Base-by-base conservation (phyloP, 1,140 invertebrate genomes). In the Drosophila orena region DNA sequence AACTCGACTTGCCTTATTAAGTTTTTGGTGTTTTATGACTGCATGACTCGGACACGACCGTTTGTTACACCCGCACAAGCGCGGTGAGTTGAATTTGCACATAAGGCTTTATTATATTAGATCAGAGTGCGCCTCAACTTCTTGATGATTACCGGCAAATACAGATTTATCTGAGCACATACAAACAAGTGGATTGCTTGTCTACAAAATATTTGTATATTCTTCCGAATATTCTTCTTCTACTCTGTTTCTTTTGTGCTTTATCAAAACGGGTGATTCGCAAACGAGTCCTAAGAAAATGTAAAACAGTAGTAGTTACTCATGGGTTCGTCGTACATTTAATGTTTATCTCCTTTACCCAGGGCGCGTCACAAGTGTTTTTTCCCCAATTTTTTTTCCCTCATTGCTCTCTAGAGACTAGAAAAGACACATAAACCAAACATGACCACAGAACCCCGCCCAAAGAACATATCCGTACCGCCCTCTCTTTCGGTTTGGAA, bases 1-100 rank as follows among this genome's bases (percentile, higher is more conserved):
- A 86, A 86, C 70, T 68, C 81, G 75, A 62, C 79, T 88, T 88
- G 66, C 83, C 83, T 69, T 88, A 83, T 86, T 88, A 72, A 86
- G 81, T 81, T 69, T 44, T 60, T 70, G 42, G 61, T 71, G 61
- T 78, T 83, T 78, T 83, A 83, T 81, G 80, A 60, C 69, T 54
- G 60, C 60, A 85, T 85, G 81, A 85, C 81, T 85, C 78, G 64
- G 66, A 70, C 50, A 20, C 50, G 64, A 70, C 56, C 72, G 60
- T 70, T 75, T 56, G 11, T 73, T 71, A 85, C 81, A 88, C 81
- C 83, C 81, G 74, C 81, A 85, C 81, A 53, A 37, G 15, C 12
- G 37, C 14, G 12, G 60, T 55, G 56, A 62, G 50, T 46, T 70
- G 54, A 22, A 30, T 44, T 37, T 56, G 58, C 44, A 62, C 71